phyloP scores from a whole-genome alignment of 2,888 invertebrate species.

The Maniola hyperantus region DNA sequence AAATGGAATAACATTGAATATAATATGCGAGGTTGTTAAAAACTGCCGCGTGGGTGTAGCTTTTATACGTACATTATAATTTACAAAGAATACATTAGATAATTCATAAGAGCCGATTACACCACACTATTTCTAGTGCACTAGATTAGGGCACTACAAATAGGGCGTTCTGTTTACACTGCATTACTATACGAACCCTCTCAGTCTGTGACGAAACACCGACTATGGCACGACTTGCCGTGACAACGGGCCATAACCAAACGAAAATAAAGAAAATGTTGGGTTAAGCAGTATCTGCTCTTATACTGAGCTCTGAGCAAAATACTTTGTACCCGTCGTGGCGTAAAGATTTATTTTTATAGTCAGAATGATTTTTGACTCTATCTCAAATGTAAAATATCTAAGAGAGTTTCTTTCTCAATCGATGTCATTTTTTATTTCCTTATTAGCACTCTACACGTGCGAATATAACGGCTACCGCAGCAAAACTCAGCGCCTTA shows the following conservation, averaged over 20 bases:
- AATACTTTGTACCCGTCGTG: too few species aligned
- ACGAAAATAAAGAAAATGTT: slow-evolving; percentile 32
- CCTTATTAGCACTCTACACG: neutral
- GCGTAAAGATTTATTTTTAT: too few species aligned
- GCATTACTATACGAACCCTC: neutral
- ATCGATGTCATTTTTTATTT: neutral
- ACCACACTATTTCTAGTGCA: neutral
- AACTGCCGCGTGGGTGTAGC: slow-evolving; percentile 15
- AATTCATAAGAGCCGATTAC: neutral
- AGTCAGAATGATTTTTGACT: too few species aligned
- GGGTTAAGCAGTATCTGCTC: slow-evolving; percentile 25
- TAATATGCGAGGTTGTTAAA: slow-evolving; percentile 20
- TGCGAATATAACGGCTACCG: neutral
- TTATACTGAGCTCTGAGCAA: too few species aligned
- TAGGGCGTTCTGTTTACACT: neutral
- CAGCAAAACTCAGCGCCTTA: too few species aligned
- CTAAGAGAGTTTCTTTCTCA: neutral
- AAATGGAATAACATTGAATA: slow-evolving; percentile 37
- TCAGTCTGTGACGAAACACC: neutral
- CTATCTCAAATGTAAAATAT: too few species aligned
- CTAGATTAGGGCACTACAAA: neutral
- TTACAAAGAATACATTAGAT: too few species aligned
- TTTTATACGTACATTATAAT: slow-evolving; percentile 1
- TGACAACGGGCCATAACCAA: slow-evolving; percentile 12
- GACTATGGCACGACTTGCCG: neutral